phyloP scores from a whole-genome alignment of 2,888 invertebrate genomes.

The Cremastinae sp. region DNA sequence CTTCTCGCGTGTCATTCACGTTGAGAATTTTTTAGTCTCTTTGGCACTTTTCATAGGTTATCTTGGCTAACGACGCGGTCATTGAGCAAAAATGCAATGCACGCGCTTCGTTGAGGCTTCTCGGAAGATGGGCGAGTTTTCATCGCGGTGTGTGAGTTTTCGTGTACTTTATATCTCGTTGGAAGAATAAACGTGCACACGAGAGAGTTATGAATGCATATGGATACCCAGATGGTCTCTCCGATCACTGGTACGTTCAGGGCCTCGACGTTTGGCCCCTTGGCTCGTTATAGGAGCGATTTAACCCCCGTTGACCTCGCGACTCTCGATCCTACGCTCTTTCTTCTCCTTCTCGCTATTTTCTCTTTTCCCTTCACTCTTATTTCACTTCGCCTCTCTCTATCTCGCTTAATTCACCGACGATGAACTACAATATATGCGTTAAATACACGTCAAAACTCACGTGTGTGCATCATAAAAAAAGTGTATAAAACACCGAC shows the following conservation, averaged over 20 bases:
- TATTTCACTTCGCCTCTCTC: constrained; percentile 15
- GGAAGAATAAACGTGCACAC: not conserved
- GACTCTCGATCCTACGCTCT: constrained; percentile 60
- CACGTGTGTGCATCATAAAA: constrained; percentile 25
- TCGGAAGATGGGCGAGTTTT: constrained; percentile 44
- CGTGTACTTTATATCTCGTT: constrained; percentile 12
- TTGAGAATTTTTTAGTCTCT: not conserved
- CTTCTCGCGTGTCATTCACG: too few relatives aligned
- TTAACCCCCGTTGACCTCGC: constrained; percentile 76
- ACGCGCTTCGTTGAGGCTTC: constrained; percentile 43
- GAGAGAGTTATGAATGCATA: constrained; percentile 7
- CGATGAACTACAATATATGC: constrained; percentile 8
- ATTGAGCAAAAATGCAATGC: constrained; percentile 28
- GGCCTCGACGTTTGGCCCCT: constrained; percentile 50
- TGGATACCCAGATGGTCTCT: constrained; percentile 13
- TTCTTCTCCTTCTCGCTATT: constrained; percentile 42
- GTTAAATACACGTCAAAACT: constrained; percentile 26
- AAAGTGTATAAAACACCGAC: too few relatives aligned
- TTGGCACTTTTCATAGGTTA: not conserved
- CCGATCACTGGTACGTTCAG: constrained; percentile 27
- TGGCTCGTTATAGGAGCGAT: constrained; percentile 72
- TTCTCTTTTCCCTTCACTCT: constrained; percentile 38
- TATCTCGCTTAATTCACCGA: not conserved
- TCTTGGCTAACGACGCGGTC: not conserved
- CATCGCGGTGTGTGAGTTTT: not conserved